phyloP scores from a whole-genome alignment of 1,140 invertebrate species.

The Agrypnia vestita region DNA sequence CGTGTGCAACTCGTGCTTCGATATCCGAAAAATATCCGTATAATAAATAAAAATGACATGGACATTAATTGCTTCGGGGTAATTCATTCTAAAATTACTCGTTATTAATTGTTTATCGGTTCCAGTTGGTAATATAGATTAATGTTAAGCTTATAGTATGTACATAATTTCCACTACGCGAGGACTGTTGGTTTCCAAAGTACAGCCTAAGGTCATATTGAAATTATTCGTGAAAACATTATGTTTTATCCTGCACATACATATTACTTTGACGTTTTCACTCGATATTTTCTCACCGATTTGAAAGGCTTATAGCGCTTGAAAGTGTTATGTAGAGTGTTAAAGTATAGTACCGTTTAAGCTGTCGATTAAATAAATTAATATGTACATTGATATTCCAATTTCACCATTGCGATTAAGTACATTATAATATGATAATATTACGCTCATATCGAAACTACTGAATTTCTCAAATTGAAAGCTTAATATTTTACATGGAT shows the following conservation, averaged over 20 bases:
- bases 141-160: conserved; percentile 1
- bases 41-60: conserved; percentile 22
- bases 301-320: conserved; percentile 22
- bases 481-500: no score
- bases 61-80: not conserved
- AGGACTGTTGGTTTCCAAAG: not conserved
- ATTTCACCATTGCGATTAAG: conserved; percentile 8
- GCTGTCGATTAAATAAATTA: conserved; percentile 53
- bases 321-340: conserved; percentile 18
- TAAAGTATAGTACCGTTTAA: conserved; percentile 52
- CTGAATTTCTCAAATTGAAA: conserved; percentile 7
- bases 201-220: conserved; percentile 8
- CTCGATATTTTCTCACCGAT: conserved; percentile 25
- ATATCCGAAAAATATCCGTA: no score
- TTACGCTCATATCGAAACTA: not conserved
- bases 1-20: no score
- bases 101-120: conserved; percentile 27
- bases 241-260: not conserved
- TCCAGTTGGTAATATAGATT: conserved; percentile 24
- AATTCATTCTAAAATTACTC: not conserved
- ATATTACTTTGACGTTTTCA: conserved; percentile 16
- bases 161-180: not conserved
- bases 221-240: not conserved
- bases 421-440: not conserved
- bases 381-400: conserved; percentile 53